phyloP scores from a whole-genome alignment of 2,888 invertebrate species.

The Osmoderma eremita region DNA sequence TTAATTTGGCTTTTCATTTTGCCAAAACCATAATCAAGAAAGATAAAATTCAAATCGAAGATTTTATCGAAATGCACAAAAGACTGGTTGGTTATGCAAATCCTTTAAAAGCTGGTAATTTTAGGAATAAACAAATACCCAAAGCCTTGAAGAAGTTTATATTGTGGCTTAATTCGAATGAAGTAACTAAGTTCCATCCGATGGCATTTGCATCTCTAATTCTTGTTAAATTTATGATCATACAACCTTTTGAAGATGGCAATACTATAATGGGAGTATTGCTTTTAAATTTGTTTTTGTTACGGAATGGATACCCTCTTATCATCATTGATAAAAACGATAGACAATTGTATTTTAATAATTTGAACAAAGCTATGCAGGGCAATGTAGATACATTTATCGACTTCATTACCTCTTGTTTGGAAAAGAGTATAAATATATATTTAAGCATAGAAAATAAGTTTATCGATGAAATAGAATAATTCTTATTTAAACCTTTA shows the following conservation, averaged over 20 bases:
- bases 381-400: not conserved
- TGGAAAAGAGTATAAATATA: constrained; percentile 1
- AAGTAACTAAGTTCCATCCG: not conserved
- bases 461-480: constrained; percentile 11
- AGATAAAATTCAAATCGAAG: not conserved
- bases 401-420: not conserved
- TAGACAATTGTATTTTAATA: constrained; percentile 17
- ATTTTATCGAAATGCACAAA: constrained; percentile 13
- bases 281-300: constrained; percentile 8
- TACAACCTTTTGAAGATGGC: constrained; percentile 12
- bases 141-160: not conserved
- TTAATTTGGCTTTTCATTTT: constrained; percentile 9
- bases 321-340: constrained; percentile 14
- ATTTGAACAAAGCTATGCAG: not conserved
- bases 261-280: constrained; percentile 1
- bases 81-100: constrained; percentile 3
- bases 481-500: no score
- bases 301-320: constrained; percentile 11
- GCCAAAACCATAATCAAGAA: constrained; percentile 19
- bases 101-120: constrained; percentile 9
- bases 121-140: not conserved
- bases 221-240: not conserved
- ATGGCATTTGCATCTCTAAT: not conserved
- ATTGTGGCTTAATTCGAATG: constrained; percentile 7
- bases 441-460: not conserved